Percentiles rank a stretch among this genome's conserved stretches.
These are phyloP conservation scores for Horisme vitalbata DNA, from an alignment of 2,888 invertebrate genomes.

Conservation along the genomic window DNA sequence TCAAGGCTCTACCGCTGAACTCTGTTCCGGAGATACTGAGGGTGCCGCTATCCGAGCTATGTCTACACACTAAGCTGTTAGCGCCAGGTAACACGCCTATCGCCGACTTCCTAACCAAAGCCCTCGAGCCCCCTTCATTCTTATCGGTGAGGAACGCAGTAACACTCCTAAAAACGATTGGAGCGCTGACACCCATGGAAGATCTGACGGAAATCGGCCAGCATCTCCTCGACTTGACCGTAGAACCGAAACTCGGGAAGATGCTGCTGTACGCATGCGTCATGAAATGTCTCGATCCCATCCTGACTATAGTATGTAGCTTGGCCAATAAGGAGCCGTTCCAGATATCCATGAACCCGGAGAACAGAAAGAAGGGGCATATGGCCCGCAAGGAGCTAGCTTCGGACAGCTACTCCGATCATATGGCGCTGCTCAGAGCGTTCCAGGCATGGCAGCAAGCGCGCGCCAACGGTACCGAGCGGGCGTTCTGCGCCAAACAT, in stretches of 20 bases:
- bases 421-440: slow-evolving; percentile 91
- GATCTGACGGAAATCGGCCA: slow-evolving; percentile 94
- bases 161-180: slow-evolving; percentile 87
- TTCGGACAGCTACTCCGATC: slow-evolving; percentile 92
- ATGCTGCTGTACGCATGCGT: slow-evolving; percentile 95
- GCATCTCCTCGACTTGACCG: slow-evolving; percentile 94
- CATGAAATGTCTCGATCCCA: slow-evolving; percentile 95
- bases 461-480: slow-evolving; percentile 84
- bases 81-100: slow-evolving; percentile 89
- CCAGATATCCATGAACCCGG: slow-evolving; percentile 87
- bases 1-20: slow-evolving; percentile 85
- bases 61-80: slow-evolving; percentile 93
- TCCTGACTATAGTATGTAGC: slow-evolving; percentile 94
- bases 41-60: slow-evolving; percentile 94
- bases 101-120: slow-evolving; percentile 90
- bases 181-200: slow-evolving; percentile 93
- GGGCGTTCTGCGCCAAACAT: slow-evolving; percentile 88
- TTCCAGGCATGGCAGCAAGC: slow-evolving; percentile 89
- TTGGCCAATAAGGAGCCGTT: slow-evolving; percentile 91
- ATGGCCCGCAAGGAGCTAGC: slow-evolving; percentile 87
- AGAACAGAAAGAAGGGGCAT: slow-evolving; percentile 85
- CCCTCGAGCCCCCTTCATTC: slow-evolving; percentile 93
- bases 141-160: slow-evolving; percentile 89
- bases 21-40: slow-evolving; percentile 94
- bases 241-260: slow-evolving; percentile 96